Evolutionary conservation across 2,888 invertebrate species (phyloP), one percentile per base, ranked within the genome.

Genomic region (Sinohyriopsis cumingii): DNA sequence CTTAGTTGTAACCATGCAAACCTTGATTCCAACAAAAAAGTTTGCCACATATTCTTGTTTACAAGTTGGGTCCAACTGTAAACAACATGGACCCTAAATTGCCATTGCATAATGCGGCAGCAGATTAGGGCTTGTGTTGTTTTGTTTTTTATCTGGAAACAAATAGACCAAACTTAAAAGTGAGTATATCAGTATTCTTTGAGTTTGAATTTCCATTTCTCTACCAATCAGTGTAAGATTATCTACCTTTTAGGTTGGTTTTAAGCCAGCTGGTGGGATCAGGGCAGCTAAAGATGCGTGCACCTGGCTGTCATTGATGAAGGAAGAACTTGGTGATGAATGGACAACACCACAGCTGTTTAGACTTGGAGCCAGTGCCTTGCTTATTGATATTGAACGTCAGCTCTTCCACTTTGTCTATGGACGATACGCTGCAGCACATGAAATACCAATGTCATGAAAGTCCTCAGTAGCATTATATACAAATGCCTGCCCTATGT

Each of bases 191-290:
- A 33, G 33, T 15, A 45, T 45, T 45, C 45, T 15, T 45, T 45
- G 45, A 3, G 45, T 45, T 45, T 45, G 3, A 45, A 15, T 45
- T 45, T 15, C 15, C 12, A 12, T 24, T 66, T 25, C 59, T 66
- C 45, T 45, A 45, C 45, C 45, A 45, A 15, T 15, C 15, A 45
- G 45, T 45, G 45, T 45, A 3, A 45, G 54, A 20, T 59, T 55
- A 55, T 71, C 63, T 15, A 45, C 53, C 54, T 85, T 87, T 60
- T 86, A 96, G 95, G 94, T 99, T 76, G 99, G 99, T 3, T 93
- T 99, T 71, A 99, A 99, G 91, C 98, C 99, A 25, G 99, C 99
- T 25, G 99, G 99, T 22, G 99, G 99, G 15, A 95, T 99, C 62
- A 93, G 95, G 77, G 95, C 95, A 0, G 93, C 94, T 0, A 92